These are phyloP conservation scores for Lithophane socia DNA, from an alignment of 2,888 invertebrate species.

Conservation along the genomic window DNA sequence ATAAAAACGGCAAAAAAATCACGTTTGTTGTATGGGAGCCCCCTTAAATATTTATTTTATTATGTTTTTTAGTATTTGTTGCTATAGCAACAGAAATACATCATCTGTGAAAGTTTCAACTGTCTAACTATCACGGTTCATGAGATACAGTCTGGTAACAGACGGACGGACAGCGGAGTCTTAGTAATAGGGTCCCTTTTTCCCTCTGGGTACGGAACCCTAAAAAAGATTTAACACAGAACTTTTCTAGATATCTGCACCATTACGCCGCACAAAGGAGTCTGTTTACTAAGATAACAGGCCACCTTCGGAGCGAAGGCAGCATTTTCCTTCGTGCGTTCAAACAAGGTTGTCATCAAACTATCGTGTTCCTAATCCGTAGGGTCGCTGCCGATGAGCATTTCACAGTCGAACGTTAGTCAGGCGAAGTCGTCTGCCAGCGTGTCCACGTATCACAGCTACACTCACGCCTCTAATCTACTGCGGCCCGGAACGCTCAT, in stretches of 20 bases:
- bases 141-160: too few species aligned
- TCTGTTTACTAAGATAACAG: constrained; percentile 40
- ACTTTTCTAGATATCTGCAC: constrained; percentile 4
- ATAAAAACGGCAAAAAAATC: too few species aligned
- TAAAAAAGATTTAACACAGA: background rate
- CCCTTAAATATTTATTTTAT: too few species aligned
- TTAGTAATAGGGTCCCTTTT: too few species aligned
- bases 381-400: constrained; percentile 69
- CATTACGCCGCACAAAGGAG: constrained; percentile 32
- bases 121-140: too few species aligned
- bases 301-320: constrained; percentile 13
- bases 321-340: constrained; percentile 24
- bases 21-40: too few species aligned
- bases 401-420: constrained; percentile 81
- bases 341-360: constrained; percentile 63
- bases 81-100: too few species aligned
- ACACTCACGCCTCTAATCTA: constrained; percentile 74
- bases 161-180: too few species aligned
- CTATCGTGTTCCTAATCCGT: constrained; percentile 62
- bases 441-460: constrained; percentile 78
- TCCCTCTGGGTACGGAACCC: too few species aligned
- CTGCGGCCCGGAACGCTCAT: constrained; percentile 81
- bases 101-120: too few species aligned
- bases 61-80: too few species aligned
- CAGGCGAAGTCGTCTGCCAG: constrained; percentile 81